Evolutionary conservation across 2,888 invertebrate genomes (phyloP).

Genomic region (Troides oblongomaculatus): DNA sequence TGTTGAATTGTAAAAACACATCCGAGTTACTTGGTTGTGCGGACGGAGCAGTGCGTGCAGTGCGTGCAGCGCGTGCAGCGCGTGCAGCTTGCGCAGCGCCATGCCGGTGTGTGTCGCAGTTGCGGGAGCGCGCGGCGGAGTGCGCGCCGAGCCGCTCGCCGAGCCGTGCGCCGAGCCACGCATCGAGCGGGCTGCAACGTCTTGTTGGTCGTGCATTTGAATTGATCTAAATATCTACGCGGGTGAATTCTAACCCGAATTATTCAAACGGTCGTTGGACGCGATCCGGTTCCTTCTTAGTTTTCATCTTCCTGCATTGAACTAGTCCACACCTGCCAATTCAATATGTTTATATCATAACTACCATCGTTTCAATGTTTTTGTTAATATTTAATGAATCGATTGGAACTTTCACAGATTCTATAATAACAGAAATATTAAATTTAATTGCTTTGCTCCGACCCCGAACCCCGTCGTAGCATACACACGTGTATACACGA

Average conservation of each 20-base stretch:
- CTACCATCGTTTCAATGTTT: no score
- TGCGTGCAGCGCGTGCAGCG: conserved; percentile 12
- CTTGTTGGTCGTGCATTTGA: not conserved
- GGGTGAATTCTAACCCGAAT: not conserved
- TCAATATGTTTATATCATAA: not conserved
- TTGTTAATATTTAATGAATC: no score
- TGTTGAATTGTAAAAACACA: no score
- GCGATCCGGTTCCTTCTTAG: not conserved
- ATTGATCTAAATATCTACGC: not conserved
- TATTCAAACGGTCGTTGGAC: not conserved
- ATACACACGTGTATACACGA: no score
- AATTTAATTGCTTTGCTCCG: no score
- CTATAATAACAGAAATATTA: no score
- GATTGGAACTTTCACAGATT: no score
- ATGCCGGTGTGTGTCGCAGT: conserved; percentile 17
- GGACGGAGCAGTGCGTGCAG: conserved; percentile 17
- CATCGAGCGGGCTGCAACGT: not conserved
- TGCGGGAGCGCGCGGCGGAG: conserved; percentile 2
- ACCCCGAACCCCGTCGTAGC: no score
- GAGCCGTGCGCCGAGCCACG: conserved; percentile 4
- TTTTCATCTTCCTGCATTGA: not conserved
- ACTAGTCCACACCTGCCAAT: conserved; percentile 7
- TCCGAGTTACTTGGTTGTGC: not conserved
- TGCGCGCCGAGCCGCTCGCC: not conserved
- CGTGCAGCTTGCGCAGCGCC: conserved; percentile 2